Conservation (phyloP, 1,140 invertebrate species). For the Drosophila kikkawai region DNA sequence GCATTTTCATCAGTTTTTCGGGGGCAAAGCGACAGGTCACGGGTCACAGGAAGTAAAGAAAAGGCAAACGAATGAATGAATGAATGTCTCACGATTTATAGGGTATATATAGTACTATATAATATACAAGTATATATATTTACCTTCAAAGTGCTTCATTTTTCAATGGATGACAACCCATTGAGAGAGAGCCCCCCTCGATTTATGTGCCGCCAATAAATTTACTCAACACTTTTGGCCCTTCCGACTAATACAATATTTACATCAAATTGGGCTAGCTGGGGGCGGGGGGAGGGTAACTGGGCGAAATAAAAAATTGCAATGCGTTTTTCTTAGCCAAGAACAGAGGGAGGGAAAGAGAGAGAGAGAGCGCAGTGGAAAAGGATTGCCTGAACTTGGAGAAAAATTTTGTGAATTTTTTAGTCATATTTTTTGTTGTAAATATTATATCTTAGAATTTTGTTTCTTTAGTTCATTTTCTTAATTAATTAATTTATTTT, state of each 20-base stretch:
- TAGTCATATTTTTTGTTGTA: neutral
- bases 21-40: constrained; percentile 16
- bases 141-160: constrained; percentile 59
- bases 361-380: neutral
- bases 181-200: constrained; percentile 43
- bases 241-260: constrained; percentile 77
- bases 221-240: constrained; percentile 77
- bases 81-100: constrained; percentile 22
- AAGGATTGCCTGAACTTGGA: constrained; percentile 4
- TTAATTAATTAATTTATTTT: too few relatives aligned
- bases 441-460: neutral
- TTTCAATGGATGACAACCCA: constrained; percentile 45
- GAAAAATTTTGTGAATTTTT: neutral
- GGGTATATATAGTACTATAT: neutral
- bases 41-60: constrained; percentile 18
- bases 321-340: constrained; percentile 57
- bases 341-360: neutral
- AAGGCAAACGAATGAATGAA: constrained; percentile 7
- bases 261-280: constrained; percentile 64
- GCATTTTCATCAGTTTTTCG: constrained; percentile 53
- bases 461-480: too few relatives aligned
- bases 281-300: neutral
- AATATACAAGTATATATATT: constrained; percentile 32
- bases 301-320: constrained; percentile 63
- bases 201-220: constrained; percentile 81